Evolutionary conservation across 1,140 invertebrate species (phyloP), one percentile per base, ranked within the genome.

Genomic region (Idris sp.): DNA sequence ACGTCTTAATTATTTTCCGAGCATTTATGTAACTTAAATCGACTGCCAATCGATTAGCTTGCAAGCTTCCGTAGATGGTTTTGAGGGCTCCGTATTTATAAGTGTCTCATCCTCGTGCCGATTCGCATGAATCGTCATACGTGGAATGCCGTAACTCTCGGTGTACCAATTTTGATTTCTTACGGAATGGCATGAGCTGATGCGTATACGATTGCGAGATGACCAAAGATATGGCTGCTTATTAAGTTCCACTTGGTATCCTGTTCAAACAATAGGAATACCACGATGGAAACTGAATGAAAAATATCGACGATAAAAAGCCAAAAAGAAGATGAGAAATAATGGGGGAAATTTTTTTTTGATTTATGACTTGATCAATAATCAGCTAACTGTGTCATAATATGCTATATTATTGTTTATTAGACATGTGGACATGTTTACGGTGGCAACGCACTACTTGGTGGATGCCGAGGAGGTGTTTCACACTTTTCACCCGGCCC

Each of bases 401-500:
- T n/a, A n/a, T n/a, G n/a, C n/a, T n/a, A n/a, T n/a, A n/a, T n/a
- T n/a, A n/a, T n/a, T n/a, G n/a, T n/a, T 25, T 25, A 4, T 25
- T 8, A 90, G 89, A 58, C 88, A 89, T 46, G 88, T 89, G 4
- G 91, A 93, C 75, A 79, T 91, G 10, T 92, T 93, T 83, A 89
- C 91, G 30, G 79, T 94, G n/a, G 87, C 92, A 22, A 93, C 92
- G 6, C 89, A 93, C 61, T 92, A 92, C 31, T 80, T 95, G 77
- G 90, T 90, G 0, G 86, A 91, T 33, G 88, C 89, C 35, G 90
- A 91, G 51, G 91, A 91, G 72, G 86, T 74, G 4, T 86, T 84
- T 54, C 79, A 90, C 64, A 92, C 93, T 0, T 94, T 92, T 79
- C 93, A 95, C 83, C 93, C 92, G 0, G 93, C 92, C 75, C 85